Evolutionary conservation across 35 echinoderm and acorn worm genomes (phyloP), one percentile per base, ranked within the genome.

Genomic region (Heliocidaris tuberculata): DNA sequence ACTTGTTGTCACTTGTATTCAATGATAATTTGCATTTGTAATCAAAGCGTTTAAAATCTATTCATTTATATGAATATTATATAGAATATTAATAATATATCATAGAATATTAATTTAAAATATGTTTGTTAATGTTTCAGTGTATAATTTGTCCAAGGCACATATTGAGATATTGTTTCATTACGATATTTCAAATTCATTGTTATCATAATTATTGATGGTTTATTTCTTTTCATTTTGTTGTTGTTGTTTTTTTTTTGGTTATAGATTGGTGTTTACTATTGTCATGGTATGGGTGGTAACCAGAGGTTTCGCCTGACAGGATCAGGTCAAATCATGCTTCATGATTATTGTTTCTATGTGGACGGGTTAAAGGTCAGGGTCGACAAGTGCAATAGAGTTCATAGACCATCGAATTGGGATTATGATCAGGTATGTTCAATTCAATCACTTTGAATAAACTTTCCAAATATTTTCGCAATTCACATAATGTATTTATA

Each of bases 251-350:
- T 86, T 88, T 32, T 88, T 13, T 88, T 35, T 88, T 1, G 70
- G 70, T 32, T 89, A 32, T 10, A 94, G 15, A 47, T 49, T 9
- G 71, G 86, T 88, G 19, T 96, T 93, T 94, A 96, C 88, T 50
- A 30, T 32, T 97, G 97, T 86, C 97, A 97, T 35, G 95, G 97
- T 30, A 92, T 94, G 87, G 97, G 97, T n/a, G 97, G 97, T 9
- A 97, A 95, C 29, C 97, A 97, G 50, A 86, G 87, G 21, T 97
- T 97, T 93, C 49, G 32, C 31, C 7, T 96, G 21, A 78, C 48
- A 6, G 94, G 94, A 13, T 92, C 50, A 30, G 96, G 86, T 31
- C 89, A 90, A 50, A 94, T 95, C 86, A 13, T 85, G 4, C 89
- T 91, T 59, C 60, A 96, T 94, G 96, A 97, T 70, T 85, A 94